These are phyloP conservation scores for Trichonephila inaurata DNA, from an alignment of 1,140 invertebrate species.

Conservation along the genomic window DNA sequence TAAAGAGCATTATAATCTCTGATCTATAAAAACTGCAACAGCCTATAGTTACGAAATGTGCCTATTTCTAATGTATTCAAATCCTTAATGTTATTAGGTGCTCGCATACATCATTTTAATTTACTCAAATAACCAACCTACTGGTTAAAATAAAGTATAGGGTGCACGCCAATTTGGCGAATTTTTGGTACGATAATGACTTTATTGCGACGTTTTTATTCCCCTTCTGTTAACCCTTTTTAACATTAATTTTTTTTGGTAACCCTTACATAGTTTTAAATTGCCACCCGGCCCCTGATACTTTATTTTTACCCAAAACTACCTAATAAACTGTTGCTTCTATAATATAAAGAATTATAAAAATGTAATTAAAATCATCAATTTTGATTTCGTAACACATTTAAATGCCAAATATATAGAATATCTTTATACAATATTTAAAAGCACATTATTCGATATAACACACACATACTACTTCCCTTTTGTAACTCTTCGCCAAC, in stretches of 20 bases:
- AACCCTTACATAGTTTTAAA: no score
- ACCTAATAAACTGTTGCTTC: background rate
- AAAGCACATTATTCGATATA: background rate
- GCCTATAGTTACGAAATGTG: background rate
- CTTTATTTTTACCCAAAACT: no score
- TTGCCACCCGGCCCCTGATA: no score
- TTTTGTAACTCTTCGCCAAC: background rate
- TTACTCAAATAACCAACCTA: background rate
- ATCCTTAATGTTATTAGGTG: background rate
- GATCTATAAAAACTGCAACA: background rate
- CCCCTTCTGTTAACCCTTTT: no score
- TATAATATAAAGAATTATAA: slow-evolving; percentile 16
- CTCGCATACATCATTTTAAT: background rate
- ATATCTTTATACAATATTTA: slow-evolving; percentile 17
- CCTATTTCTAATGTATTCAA: background rate
- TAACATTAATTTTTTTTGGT: no score
- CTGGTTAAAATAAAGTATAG: no score
- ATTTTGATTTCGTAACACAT: background rate
- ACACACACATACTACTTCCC: background rate
- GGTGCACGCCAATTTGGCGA: no score
- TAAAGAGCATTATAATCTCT: background rate
- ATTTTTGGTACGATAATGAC: no score
- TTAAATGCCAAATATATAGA: background rate
- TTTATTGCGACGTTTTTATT: no score
- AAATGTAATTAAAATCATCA: slow-evolving; percentile 3